Conservation (phyloP, 2,888 invertebrate species). For the Heterodera filipjevi region DNA sequence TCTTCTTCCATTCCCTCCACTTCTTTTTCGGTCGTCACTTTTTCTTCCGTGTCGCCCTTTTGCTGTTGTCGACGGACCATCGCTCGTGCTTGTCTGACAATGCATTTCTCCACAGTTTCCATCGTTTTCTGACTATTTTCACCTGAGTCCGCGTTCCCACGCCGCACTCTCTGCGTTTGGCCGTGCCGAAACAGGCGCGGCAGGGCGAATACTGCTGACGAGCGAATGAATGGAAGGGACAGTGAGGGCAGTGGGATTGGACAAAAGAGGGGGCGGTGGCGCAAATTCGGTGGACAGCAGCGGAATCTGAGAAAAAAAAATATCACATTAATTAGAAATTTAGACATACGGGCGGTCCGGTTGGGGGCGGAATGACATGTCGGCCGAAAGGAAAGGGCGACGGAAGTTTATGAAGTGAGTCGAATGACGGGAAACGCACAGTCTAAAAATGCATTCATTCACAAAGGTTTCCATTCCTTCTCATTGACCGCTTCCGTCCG, state of each 20-base stretch:
- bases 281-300: conserved; percentile 25
- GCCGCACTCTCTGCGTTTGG: conserved; percentile 25
- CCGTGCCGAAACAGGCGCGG: not conserved
- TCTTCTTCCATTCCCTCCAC: not conserved
- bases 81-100: conserved; percentile 3
- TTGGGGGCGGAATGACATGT: conserved; percentile 21
- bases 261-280: conserved; percentile 9
- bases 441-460: not conserved
- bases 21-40: not conserved
- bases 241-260: not conserved
- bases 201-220: not conserved
- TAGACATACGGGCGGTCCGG: conserved; percentile 20
- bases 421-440: not conserved
- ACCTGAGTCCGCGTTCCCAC: conserved; percentile 19
- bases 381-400: not conserved
- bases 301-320: conserved; percentile 14
- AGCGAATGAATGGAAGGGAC: not conserved
- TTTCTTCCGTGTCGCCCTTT: not conserved
- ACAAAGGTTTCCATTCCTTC: not conserved
- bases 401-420: not conserved
- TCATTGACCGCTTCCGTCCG: not conserved
- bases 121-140: not conserved
- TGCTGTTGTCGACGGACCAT: not conserved
- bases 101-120: too few species aligned
- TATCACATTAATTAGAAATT: not conserved